Evolutionary conservation across 2,797 vertebrate genomes (phyloP).

Genomic region (Masticophis lateralis): DNA sequence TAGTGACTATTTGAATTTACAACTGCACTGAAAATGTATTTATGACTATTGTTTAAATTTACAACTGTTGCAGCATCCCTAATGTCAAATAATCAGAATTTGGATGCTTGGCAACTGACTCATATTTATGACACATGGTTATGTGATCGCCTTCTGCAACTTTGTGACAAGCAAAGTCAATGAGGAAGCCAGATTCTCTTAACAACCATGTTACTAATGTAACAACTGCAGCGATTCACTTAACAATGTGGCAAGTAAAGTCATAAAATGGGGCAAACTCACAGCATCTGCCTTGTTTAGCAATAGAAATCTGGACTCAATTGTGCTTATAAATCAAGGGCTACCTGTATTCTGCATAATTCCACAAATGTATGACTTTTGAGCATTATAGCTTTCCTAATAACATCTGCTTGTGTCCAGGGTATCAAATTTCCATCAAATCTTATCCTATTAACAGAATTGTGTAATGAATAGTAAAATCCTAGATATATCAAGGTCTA

Average conservation of each 20-base stretch:
- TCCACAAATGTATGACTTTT: slow-evolving; percentile 1
- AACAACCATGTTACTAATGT: background rate
- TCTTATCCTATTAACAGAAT: background rate
- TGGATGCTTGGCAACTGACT: background rate
- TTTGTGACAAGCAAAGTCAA: background rate
- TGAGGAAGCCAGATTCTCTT: background rate
- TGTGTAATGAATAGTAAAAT: background rate
- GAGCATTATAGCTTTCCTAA: background rate
- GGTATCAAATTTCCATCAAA: background rate
- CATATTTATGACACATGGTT: background rate
- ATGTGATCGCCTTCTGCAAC: background rate
- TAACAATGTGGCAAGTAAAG: background rate
- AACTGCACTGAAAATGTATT: background rate
- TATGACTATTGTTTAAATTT: background rate
- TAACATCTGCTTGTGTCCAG: background rate
- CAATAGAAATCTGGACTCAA: background rate
- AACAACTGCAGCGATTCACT: background rate
- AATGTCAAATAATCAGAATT: background rate
- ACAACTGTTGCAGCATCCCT: background rate
- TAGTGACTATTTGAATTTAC: background rate
- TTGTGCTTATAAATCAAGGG: background rate
- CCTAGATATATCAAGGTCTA: background rate
- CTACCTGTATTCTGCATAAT: background rate
- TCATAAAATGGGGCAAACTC: background rate
- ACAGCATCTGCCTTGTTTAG: background rate